Evolutionary conservation across 2,888 invertebrate species (phyloP).

Genomic region (Agrochola lota): DNA sequence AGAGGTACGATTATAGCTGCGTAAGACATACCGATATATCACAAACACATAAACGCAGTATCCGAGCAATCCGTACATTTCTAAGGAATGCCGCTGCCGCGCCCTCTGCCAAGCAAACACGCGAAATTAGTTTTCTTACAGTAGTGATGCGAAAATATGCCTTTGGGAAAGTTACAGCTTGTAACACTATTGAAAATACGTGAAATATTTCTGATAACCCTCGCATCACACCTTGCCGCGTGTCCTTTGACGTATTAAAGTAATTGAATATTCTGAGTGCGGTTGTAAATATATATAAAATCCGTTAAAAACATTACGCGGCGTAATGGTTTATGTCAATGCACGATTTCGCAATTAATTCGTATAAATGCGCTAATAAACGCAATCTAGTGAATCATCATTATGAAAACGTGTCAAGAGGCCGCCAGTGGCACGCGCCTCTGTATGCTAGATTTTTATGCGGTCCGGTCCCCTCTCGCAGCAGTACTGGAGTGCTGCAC

Average conservation of each 20-base stretch:
- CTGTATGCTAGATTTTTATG: slow-evolving; percentile 59
- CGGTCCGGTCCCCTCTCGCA: slow-evolving; percentile 42
- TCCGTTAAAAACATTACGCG: slow-evolving; percentile 19
- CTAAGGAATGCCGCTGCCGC: slow-evolving; percentile 64
- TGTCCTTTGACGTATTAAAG: slow-evolving; percentile 24
- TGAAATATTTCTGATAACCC: slow-evolving; percentile 69
- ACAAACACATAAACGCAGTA: slow-evolving; percentile 61
- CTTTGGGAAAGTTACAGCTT: slow-evolving; percentile 68
- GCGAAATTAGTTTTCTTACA: slow-evolving; percentile 81
- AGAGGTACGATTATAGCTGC: slow-evolving; percentile 44
- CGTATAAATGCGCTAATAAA: slow-evolving; percentile 76
- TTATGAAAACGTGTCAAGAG: slow-evolving; percentile 83
- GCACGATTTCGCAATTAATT: slow-evolving; percentile 68
- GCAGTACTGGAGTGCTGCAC: slow-evolving; percentile 34
- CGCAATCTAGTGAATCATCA: slow-evolving; percentile 80
- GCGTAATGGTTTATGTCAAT: slow-evolving; percentile 53
- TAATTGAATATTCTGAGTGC: slow-evolving; percentile 40
- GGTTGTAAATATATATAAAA: slow-evolving; percentile 41
- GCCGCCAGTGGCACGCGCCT: slow-evolving; percentile 73
- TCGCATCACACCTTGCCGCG: slow-evolving; percentile 24
- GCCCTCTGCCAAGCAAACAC: slow-evolving; percentile 73
- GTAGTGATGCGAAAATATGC: slow-evolving; percentile 70
- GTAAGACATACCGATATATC: slow-evolving; percentile 58
- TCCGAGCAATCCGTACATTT: slow-evolving; percentile 64
- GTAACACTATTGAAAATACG: slow-evolving; percentile 69